Evolutionary conservation across 2,113 vertebrate species (phyloP), one percentile per base, ranked within the genome.

Genomic region (Entomyzon cyanotis): DNA sequence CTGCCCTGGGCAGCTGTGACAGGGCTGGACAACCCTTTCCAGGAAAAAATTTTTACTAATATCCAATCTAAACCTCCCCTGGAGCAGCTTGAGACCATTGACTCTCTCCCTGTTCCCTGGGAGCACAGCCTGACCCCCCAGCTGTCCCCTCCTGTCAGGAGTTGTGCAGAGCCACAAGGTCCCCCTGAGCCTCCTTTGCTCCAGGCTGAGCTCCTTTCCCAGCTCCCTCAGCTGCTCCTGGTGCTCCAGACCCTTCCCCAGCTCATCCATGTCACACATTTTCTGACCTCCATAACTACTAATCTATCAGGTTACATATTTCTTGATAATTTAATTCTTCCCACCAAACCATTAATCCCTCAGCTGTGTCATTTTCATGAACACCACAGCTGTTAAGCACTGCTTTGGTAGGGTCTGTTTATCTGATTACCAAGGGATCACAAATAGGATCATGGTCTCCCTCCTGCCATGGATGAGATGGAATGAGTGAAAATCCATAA

Each of bases 61-160:
- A 30, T 27, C 14, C 27, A 42, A 19, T 15, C 14, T 25, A 52
- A 75, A 39, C 16, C 6, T 46, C 6, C 7, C 6, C 24, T 25
- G n/a, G 7, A 8, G 7, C 28, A 60, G 15, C 9, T n/a, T 30
- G 9, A 47, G 24, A 12, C 3, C 4, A 1, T 33, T 74, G n/a
- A 10, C 10, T 67, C 21, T 59, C 0, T 39, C 19, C 4, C 33
- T 58, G 21, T 47, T 35, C 42, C 25, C 4, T 19, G 18, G 15
- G 2, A 49, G 19, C 7, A 67, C 7, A 52, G 24, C 19, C 23
- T 0, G 0, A 12, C 6, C 0, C 5, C 17, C 4, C 1, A 0
- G 14, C 18, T 62, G 3, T 17, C 22, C 25, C 12, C 30, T 33
- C 21, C 37, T 52, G 15, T 9, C 33, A 58, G 50, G 22, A 81